phyloP scores from a whole-genome alignment of 2,797 vertebrate species.

The Microctenopoma steveboyesi region DNA sequence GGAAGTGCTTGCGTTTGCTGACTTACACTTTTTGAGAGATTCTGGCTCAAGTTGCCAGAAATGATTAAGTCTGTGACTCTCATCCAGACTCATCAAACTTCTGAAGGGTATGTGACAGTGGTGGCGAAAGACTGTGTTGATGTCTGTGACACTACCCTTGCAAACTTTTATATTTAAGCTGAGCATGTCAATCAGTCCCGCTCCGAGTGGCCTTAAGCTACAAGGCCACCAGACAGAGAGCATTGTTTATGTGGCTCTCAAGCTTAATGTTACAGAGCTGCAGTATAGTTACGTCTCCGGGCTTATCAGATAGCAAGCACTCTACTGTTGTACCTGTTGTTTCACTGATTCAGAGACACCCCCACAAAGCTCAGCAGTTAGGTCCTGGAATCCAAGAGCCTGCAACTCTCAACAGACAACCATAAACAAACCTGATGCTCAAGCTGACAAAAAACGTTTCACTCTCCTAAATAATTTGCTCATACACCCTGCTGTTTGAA shows the following conservation, averaged over 20 bases:
- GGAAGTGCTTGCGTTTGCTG: constrained; percentile 37
- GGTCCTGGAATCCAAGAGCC: constrained; percentile 7
- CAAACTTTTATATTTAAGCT: constrained; percentile 36
- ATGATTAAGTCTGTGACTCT: constrained; percentile 35
- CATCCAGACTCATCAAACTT: constrained; percentile 22
- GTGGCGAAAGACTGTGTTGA: neutral
- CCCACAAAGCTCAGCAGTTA: neutral
- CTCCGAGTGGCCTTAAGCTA: constrained; percentile 33
- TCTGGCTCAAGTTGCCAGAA: constrained; percentile 28
- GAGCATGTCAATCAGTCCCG: constrained; percentile 13
- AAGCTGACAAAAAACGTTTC: neutral
- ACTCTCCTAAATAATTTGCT: neutral
- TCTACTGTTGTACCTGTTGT: constrained; percentile 35
- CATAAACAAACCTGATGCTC: constrained; percentile 9
- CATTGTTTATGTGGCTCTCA: constrained; percentile 21
- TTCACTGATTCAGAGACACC: constrained; percentile 39
- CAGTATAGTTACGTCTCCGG: constrained; percentile 28
- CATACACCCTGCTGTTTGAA: constrained; percentile 3
- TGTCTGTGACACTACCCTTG: neutral
- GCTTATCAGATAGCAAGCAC: constrained; percentile 50
- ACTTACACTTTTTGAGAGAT: constrained; percentile 31
- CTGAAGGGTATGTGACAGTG: neutral
- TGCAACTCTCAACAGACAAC: neutral
- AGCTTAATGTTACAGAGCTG: constrained; percentile 50
- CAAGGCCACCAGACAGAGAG: constrained; percentile 35